phyloP scores from a whole-genome alignment of 2,113 vertebrate genomes.

The Oceanodroma tethys region DNA sequence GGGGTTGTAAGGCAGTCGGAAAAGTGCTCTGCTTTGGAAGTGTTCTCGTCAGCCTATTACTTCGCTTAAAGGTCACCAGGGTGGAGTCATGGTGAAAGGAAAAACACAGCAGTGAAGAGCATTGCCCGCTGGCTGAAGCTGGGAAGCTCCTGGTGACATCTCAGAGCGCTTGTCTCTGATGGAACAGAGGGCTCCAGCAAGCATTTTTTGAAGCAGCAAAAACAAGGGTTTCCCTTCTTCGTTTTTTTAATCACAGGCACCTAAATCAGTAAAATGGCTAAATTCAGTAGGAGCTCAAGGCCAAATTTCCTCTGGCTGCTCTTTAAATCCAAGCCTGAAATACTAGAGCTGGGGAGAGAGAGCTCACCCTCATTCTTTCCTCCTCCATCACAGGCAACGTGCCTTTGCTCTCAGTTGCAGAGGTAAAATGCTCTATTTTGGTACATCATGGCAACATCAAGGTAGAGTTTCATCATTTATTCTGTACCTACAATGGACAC shows the following conservation, averaged over 20 bases:
- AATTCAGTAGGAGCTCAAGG: neutral
- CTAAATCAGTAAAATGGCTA: neutral
- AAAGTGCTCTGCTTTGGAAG: neutral
- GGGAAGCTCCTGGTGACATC: neutral
- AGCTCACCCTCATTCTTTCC: neutral
- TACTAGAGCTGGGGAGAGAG: neutral
- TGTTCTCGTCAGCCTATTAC: neutral
- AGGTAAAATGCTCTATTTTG: neutral
- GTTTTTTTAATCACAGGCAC: neutral
- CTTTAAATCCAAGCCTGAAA: neutral
- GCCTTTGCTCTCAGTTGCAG: neutral
- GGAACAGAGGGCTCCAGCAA: neutral
- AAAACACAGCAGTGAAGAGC: neutral
- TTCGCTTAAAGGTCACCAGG: slow-evolving; percentile 14
- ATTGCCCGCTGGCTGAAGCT: neutral
- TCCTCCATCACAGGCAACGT: neutral
- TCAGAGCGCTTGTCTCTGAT: neutral
- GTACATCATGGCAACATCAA: neutral
- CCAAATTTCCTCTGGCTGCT: neutral
- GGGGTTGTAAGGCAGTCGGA: neutral
- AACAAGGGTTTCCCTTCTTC: neutral
- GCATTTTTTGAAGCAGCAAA: neutral
- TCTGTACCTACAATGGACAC: neutral
- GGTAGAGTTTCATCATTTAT: neutral
- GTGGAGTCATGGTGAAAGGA: neutral